Base-by-base conservation (phyloP, 2,797 vertebrate genomes). In the Chelmon rostratus region DNA sequence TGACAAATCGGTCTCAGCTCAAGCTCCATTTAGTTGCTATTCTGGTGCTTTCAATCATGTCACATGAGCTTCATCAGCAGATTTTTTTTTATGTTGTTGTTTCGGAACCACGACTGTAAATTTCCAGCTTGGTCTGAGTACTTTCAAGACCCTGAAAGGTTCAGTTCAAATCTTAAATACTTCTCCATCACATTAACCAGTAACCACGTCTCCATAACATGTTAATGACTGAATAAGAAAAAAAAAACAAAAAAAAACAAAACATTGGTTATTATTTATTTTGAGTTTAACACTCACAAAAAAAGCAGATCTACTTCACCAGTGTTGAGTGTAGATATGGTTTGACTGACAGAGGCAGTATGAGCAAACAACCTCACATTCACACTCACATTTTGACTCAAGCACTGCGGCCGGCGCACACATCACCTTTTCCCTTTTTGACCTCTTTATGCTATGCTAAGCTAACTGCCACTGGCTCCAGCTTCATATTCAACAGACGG, bases 1-100 rank as follows among this genome's bases (percentile, higher is more conserved):
- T 79, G 42, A 37, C 4, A 44, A 54, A 81, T 35, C 13, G 18
- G 31, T 70, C 33, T 78, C 23, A 76, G 42, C 23, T 78, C 28
- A 25, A 69, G 19, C n/a, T 61, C 42, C 33, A 23, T 54, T 85
- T 31, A 47, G 59, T 35, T 52, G 31, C 47, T 73, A 21, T 58
- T 59, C 19, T 77, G 8, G 33, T 53, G 44, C 25, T 79, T 70
- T 65, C 1, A 49, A 21, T 63, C 11, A 6, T 35, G 54, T 73
- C 54, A 49, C 28, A 70, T 47, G 31, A 83, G 63, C 44, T 35
- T 69, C 35, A 47, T 58, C 61, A 75, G 53, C 56, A 69, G 37
- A 67, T 40, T n/a, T n/a, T n/a, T 47, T 44, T 0, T 57, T 23
- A 3, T 8, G 42, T 25, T 44, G 2, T 61, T 15, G 6, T 2